Conservation (phyloP, 1,140 invertebrate species). For the Helicorthomorpha holstii region DNA sequence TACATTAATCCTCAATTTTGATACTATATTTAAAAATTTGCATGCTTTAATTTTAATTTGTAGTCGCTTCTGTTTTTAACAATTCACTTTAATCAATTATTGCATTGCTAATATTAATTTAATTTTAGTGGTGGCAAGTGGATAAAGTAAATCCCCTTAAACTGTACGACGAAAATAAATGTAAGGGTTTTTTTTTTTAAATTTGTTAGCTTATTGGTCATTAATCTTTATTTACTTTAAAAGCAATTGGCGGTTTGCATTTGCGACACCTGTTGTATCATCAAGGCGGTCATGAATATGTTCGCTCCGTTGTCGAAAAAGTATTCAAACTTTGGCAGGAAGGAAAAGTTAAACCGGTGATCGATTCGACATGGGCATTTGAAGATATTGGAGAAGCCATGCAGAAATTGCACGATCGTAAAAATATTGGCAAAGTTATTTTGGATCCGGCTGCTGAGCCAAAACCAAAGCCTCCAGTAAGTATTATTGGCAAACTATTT, state of each 20-base stretch:
- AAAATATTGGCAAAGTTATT: conserved; percentile 75
- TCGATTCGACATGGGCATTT: conserved; percentile 70
- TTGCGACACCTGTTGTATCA: conserved; percentile 65
- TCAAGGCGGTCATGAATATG: conserved; percentile 50
- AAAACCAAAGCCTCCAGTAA: conserved; percentile 15
- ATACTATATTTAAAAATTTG: too few relatives aligned
- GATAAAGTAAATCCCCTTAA: conserved; percentile 75
- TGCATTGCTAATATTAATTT: too few relatives aligned
- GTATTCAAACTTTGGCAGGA: conserved; percentile 57
- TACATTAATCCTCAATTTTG: too few relatives aligned
- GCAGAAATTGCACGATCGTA: conserved; percentile 80
- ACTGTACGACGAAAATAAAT: conserved; percentile 81
- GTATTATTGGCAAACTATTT: conserved; percentile 20
- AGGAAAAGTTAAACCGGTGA: conserved; percentile 56
- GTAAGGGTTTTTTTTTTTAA: too few relatives aligned
- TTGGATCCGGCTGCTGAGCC: conserved; percentile 54
- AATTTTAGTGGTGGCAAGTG: conserved; percentile 64
- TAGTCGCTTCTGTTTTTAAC: too few relatives aligned
- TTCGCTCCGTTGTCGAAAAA: conserved; percentile 45
- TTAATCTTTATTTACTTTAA: too few relatives aligned
- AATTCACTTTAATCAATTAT: too few relatives aligned
- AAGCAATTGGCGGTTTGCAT: conserved; percentile 60
- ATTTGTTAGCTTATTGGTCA: too few relatives aligned
- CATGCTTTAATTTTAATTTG: too few relatives aligned
- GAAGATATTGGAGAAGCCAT: conserved; percentile 76